Base-by-base conservation (phyloP, 2,888 invertebrate species). In the Ellobium chinense region DNA sequence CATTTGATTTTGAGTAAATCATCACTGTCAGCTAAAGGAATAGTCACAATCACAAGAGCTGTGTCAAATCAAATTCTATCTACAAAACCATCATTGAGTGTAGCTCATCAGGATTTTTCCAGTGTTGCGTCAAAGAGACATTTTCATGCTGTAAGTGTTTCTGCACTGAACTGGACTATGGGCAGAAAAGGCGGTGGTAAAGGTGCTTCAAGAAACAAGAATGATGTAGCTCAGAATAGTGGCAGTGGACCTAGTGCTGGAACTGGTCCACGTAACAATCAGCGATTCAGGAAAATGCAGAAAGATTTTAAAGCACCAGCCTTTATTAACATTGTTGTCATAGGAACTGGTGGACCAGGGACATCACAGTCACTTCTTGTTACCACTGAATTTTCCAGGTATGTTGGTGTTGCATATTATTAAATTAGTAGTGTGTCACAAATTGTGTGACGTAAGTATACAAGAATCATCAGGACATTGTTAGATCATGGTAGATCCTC, bases 291-390 rank as follows among this genome's bases (percentile, higher is more conserved):
- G 12, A 70, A 70, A 70, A 18, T 70, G 2, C n/a, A 39, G 21
- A 39, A 39, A 54, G 24, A 18, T 14, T 54, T 81, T 21, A 85
- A 84, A 46, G 82, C 83, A 21, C 85, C 87, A 21, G 80, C 84
- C 0, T 72, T 70, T 7, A 83, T 87, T 14, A 84, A 87, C 56
- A 62, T 88, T 21, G 84, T 84, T 62, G 85, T 87, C 9, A 81
- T 88, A 46, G 87, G 86, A 0, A 86, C 83, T 63, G 88, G 88
- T 34, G 86, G 83, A 21, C 72, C 78, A 39, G 86, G 85, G 1
- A 78, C 80, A 3, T 82, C 85, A 3, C 83, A 77, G 34, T 84
- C 86, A 31, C 73, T 88, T 1, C 65, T 88, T 4, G 58, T 88
- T 18, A 77, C 82, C 54, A 87, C 86, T 31, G 85, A 86, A 60